A percentile compares a stretch with the other conserved stretches of the same genome.
These are phyloP conservation scores for Peribatodes rhomboidaria DNA, from an alignment of 2,888 invertebrate species.

Conservation along the genomic window DNA sequence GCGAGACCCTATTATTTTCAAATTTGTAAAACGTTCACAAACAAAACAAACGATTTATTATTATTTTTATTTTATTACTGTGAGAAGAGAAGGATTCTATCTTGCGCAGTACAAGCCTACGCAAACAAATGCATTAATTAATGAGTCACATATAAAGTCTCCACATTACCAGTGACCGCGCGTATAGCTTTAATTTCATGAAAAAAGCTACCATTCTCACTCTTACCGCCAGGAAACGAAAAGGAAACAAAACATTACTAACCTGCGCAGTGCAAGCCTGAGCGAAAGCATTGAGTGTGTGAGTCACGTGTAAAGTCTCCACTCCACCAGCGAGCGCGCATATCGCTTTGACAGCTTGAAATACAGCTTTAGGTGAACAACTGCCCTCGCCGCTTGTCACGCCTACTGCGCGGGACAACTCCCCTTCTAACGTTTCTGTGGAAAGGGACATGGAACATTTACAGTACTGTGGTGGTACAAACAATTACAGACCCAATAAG, in stretches of 20 bases:
- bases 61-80: too few relatives aligned
- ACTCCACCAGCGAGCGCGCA: slow-evolving; percentile 95
- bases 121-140: too few relatives aligned
- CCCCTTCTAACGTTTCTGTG: slow-evolving; percentile 92
- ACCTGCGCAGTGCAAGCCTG: slow-evolving; percentile 86
- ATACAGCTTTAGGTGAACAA: slow-evolving; percentile 87
- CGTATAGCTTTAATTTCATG: too few relatives aligned
- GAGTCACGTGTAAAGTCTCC: slow-evolving; percentile 95
- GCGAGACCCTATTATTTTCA: too few relatives aligned
- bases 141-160: too few relatives aligned
- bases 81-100: too few relatives aligned
- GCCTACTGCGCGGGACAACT: slow-evolving; percentile 91
- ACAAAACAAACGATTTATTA: too few relatives aligned
- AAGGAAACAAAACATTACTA: neutral
- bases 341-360: slow-evolving; percentile 97
- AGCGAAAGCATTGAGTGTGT: slow-evolving; percentile 89
- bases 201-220: neutral
- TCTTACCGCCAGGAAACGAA: neutral
- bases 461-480: too few relatives aligned
- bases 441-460: neutral
- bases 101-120: too few relatives aligned
- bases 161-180: too few relatives aligned
- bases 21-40: too few relatives aligned
- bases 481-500: too few relatives aligned
- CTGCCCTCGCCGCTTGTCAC: slow-evolving; percentile 86